Conservation (phyloP, 1,140 invertebrate genomes). For the Cephus cinctus region DNA sequence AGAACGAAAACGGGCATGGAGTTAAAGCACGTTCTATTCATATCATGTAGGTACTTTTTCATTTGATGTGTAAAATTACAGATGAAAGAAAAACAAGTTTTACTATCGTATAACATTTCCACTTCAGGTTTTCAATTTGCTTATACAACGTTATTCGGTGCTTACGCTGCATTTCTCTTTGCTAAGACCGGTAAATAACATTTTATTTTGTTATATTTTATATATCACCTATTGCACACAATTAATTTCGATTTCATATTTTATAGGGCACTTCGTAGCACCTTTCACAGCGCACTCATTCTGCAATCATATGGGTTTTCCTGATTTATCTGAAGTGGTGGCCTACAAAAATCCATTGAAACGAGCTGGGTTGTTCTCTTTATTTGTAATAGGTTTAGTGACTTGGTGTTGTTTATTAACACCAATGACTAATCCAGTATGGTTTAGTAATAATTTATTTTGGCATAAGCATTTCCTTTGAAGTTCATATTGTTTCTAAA, state of each 20-base stretch:
- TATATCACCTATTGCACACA: conserved; percentile 5
- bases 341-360: conserved; percentile 66
- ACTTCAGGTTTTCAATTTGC: conserved; percentile 81
- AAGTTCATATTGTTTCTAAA: conserved; percentile 20
- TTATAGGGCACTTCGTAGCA: conserved; percentile 80
- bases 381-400: conserved; percentile 76
- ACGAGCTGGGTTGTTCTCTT: conserved; percentile 60
- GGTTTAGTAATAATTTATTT: conserved; percentile 73
- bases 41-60: conserved; percentile 64
- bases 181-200: conserved; percentile 62
- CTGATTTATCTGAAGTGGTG: conserved; percentile 78
- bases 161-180: conserved; percentile 90
- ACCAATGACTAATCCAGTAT: conserved; percentile 74
- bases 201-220: conserved; percentile 1
- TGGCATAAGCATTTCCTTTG: conserved; percentile 49
- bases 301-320: conserved; percentile 96
- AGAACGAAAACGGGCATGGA: conserved; percentile 69
- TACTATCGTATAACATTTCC: conserved; percentile 19
- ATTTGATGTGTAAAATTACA: not conserved
- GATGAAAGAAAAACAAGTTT: not conserved
- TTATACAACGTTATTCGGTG: conserved; percentile 91
- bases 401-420: conserved; percentile 76
- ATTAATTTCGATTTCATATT: conserved; percentile 14
- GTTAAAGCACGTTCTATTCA: conserved; percentile 66
- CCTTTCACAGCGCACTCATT: conserved; percentile 90